These are phyloP conservation scores for Spodoptera frugiperda DNA, from an alignment of 1,140 invertebrate species.

Conservation along the genomic window DNA sequence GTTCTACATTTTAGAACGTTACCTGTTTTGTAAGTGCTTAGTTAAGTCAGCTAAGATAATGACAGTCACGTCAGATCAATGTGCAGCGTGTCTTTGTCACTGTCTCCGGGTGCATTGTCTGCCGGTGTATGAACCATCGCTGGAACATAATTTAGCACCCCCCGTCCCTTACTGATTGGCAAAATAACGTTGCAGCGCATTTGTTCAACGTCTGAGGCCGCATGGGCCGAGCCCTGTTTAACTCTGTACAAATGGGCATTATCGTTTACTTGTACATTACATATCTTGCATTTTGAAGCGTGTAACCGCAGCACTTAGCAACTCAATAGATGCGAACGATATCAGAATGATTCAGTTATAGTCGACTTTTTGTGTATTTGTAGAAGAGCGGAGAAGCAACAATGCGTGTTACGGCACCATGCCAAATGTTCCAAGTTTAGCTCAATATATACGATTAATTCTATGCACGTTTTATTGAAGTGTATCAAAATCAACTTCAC, in stretches of 20 bases:
- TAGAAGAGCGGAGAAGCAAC: conserved; percentile 11
- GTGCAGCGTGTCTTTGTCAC: conserved; percentile 4
- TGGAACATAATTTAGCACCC: conserved; percentile 31
- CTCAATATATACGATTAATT: conserved; percentile 52
- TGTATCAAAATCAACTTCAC: neutral
- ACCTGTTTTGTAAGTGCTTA: conserved; percentile 3
- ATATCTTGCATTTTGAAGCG: neutral
- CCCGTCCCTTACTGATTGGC: conserved; percentile 21
- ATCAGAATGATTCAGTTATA: neutral
- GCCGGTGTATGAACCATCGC: conserved; percentile 25
- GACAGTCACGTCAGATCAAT: neutral
- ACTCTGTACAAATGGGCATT: conserved; percentile 10
- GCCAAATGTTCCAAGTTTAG: conserved; percentile 59
- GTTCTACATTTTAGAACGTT: conserved; percentile 2
- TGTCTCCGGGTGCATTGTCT: conserved; percentile 32
- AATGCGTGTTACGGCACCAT: conserved; percentile 52
- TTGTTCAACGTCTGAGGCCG: neutral
- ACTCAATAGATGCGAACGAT: neutral
- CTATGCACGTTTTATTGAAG: conserved; percentile 3
- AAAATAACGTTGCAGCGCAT: conserved; percentile 8
- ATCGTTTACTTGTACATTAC: conserved; percentile 12
- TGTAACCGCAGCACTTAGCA: neutral
- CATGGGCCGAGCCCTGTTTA: neutral
- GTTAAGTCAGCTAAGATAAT: conserved; percentile 1
- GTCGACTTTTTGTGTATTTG: neutral